A percentile compares a stretch with the other conserved stretches of the same genome.
Evolutionary conservation across 2,888 invertebrate species (phyloP).

Genomic region (Seira sanloemensis): DNA sequence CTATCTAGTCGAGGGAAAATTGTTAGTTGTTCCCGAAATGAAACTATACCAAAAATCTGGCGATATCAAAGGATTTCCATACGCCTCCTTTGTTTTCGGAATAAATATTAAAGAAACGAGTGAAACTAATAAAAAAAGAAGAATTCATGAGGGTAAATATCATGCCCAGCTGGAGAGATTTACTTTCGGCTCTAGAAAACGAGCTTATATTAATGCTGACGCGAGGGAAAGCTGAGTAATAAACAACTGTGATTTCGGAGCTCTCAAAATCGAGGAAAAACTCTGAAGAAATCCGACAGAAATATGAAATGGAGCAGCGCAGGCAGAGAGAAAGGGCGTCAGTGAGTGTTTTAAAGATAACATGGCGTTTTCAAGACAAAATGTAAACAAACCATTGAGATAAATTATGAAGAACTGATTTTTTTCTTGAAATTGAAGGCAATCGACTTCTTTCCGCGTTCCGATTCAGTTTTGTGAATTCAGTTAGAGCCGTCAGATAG

Average conservation of each 20-base stretch:
- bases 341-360: too few relatives aligned
- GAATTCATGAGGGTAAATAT: neutral
- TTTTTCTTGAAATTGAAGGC: neutral
- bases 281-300: too few relatives aligned
- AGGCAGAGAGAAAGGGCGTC: too few relatives aligned
- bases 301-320: too few relatives aligned
- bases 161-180: conserved; percentile 29
- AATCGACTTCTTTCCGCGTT: neutral
- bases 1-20: too few relatives aligned
- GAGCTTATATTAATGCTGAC: neutral
- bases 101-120: neutral
- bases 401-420: neutral
- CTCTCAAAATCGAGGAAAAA: too few relatives aligned
- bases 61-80: neutral
- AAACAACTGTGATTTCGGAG: too few relatives aligned
- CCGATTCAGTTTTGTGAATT: neutral
- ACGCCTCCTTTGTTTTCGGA: neutral
- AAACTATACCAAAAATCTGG: neutral
- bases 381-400: neutral
- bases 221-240: neutral
- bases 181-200: conserved; percentile 9
- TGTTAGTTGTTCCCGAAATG: too few relatives aligned
- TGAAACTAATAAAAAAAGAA: conserved; percentile 2
- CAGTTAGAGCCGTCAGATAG: neutral
- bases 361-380: neutral